phyloP scores from a whole-genome alignment of 92 coral and sea anemone species.

The Montipora capitata region DNA sequence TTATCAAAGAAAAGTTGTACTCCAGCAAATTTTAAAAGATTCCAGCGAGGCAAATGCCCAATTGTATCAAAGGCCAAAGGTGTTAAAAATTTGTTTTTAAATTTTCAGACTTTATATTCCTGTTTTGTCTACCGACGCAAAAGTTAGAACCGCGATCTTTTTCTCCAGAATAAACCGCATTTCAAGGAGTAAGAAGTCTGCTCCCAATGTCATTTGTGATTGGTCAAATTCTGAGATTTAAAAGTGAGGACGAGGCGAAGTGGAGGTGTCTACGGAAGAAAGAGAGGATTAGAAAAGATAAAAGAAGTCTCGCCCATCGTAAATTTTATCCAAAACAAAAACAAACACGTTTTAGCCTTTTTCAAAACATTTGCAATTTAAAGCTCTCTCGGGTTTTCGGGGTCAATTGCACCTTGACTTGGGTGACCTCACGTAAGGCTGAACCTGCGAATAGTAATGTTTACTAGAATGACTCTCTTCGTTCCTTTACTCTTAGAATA shows the following conservation, averaged over 20 bases:
- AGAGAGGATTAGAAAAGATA: slow-evolving; percentile 9
- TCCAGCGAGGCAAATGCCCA: no score
- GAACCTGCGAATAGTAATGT: no score
- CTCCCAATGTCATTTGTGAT: not conserved
- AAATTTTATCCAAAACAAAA: slow-evolving; percentile 11
- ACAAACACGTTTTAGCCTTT: not conserved
- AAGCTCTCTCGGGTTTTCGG: not conserved
- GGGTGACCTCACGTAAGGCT: not conserved
- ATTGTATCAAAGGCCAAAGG: not conserved
- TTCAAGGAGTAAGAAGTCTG: not conserved
- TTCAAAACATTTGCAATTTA: not conserved
- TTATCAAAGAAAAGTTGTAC: no score
- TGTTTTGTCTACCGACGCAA: not conserved
- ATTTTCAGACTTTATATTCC: not conserved
- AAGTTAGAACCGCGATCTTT: not conserved
- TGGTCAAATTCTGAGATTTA: not conserved
- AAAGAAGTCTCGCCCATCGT: slow-evolving; percentile 1
- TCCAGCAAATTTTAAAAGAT: no score
- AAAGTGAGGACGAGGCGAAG: not conserved
- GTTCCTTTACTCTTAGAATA: not conserved
- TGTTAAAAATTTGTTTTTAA: not conserved
- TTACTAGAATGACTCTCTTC: not conserved
- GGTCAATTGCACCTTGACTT: slow-evolving; percentile 13
- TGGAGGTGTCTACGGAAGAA: not conserved
- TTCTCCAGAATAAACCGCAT: not conserved